A percentile compares a stretch with the other conserved stretches of the same genome.
These are phyloP conservation scores for Bombus impatiens DNA, from an alignment of 1,140 invertebrate genomes.

Conservation along the genomic window DNA sequence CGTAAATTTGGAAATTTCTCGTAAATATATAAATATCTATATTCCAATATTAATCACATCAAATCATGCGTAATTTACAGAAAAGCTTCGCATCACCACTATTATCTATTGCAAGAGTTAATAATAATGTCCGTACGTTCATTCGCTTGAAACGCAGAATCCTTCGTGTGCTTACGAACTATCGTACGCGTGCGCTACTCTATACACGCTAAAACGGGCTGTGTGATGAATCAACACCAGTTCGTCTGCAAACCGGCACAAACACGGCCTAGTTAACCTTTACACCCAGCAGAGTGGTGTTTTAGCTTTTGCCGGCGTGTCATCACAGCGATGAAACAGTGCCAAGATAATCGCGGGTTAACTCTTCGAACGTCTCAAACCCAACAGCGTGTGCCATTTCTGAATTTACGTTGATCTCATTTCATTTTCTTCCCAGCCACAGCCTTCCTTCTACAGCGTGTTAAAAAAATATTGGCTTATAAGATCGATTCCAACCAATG, in stretches of 20 bases:
- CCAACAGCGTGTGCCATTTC: slow-evolving; percentile 2
- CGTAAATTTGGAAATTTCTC: no score
- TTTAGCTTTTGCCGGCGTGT: neutral
- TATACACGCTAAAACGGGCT: neutral
- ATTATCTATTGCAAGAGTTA: neutral
- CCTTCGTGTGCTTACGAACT: neutral
- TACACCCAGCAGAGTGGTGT: neutral
- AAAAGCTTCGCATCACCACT: neutral
- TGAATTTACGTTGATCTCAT: slow-evolving; percentile 19
- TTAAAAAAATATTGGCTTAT: neutral
- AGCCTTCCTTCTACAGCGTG: neutral
- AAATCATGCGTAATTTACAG: neutral
- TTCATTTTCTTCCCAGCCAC: neutral
- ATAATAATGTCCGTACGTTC: neutral
- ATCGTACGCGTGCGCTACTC: no score
- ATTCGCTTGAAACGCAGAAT: neutral
- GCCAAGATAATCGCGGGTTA: slow-evolving; percentile 51
- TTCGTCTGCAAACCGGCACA: neutral
- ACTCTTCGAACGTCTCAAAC: slow-evolving; percentile 48
- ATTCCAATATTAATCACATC: neutral
- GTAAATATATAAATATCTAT: neutral
- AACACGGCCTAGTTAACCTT: neutral
- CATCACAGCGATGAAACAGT: slow-evolving; percentile 50
- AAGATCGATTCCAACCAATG: neutral
- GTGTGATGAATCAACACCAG: slow-evolving; percentile 1